Evolutionary conservation across 2,113 vertebrate genomes (phyloP), one percentile per base, ranked within the genome.

Genomic region (Cololabis saira): DNA sequence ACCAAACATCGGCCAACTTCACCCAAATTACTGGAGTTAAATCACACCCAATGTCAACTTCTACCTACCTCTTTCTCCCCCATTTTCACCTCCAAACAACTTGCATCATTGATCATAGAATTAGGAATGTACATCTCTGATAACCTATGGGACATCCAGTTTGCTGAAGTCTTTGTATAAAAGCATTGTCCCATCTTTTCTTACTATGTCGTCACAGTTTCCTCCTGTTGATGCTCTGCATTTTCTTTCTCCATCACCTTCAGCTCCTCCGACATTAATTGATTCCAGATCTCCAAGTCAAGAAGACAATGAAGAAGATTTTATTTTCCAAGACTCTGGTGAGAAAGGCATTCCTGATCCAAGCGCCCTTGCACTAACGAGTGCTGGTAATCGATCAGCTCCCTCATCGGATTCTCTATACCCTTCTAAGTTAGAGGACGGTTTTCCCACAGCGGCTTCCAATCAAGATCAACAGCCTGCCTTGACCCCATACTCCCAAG

Each of bases 241-340:
- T 18, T n/a, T 12, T 24, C 27, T 19, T 40, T 30, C 16, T 53
- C 33, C 49, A 19, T 11, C 49, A 6, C 5, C 16, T 61, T 37
- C 12, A 18, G 4, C 3, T 0, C 53, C 44, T 43, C 4, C 30
- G 2, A n/a, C 13, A 24, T 4, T 13, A 47, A 40, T 0, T 5
- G 37, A 83, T 3, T 52, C 50, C 15, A n/a, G 0, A 47, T 61
- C 37, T 22, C 42, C 64, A 40, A 41, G 3, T 59, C 43, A 21
- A 0, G 5, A 68, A 67, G 55, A 50, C 27, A 12, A 44, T 27
- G 24, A 27, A 53, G 49, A 17, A 14, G n/a, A 76, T 33, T 45
- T 9, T 1, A 2, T 62, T 63, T 17, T 45, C 12, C n/a, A 11
- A 58, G 19, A 45, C 4, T 52, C 67, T 7, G 24, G 24, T 27